Evolutionary conservation across 2,113 vertebrate species (phyloP), one percentile per base, ranked within the genome.

Genomic region (Rhinoderma darwinii): DNA sequence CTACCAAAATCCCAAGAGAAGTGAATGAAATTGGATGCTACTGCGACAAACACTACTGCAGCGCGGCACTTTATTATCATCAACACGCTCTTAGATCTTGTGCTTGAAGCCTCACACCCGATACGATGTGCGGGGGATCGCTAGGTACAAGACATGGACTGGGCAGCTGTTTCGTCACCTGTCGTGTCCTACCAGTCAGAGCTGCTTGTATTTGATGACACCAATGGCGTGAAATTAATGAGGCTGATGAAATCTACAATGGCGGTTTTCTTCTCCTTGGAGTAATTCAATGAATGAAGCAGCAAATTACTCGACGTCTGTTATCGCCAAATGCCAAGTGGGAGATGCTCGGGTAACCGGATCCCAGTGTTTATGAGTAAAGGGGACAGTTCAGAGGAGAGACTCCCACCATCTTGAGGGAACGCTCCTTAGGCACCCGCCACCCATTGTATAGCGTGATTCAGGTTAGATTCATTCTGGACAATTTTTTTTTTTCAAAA

Each of bases 111-210:
- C 44, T 47, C 3, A 47, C 9, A 47, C 44, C 44, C 14, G 54
- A 0, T 3, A 14, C 15, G 30, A 2, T 70, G 30, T 20, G 30
- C 47, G 35, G 20, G 15, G 56, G 76, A 82, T 66, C 18, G 47
- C 15, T 27, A 18, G 35, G 35, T 74, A 15, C 35, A 27, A 22
- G 39, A 9, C 32, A 20, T 3, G 30, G 18, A 41, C 50, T 27
- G 50, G 83, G 20, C 66, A 54, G 50, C 35, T 74, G 83, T 59
- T 61, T 75, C 15, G 70, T 84, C 70, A 74, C 83, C 70, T 84
- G 68, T 59, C 83, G 56, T 18, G 47, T 56, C 37, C 30, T 37
- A 41, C 32, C n/a, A 54, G 43, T 2, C 9, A 11, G 4, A 18
- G 32, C 22, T 39, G 12, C 22, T 25, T 22, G 25, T 22, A 74